Percentiles rank a stretch among this genome's conserved stretches.
These are phyloP conservation scores for Monoplex corrugatus DNA, from an alignment of 2,888 invertebrate species.

Conservation along the genomic window DNA sequence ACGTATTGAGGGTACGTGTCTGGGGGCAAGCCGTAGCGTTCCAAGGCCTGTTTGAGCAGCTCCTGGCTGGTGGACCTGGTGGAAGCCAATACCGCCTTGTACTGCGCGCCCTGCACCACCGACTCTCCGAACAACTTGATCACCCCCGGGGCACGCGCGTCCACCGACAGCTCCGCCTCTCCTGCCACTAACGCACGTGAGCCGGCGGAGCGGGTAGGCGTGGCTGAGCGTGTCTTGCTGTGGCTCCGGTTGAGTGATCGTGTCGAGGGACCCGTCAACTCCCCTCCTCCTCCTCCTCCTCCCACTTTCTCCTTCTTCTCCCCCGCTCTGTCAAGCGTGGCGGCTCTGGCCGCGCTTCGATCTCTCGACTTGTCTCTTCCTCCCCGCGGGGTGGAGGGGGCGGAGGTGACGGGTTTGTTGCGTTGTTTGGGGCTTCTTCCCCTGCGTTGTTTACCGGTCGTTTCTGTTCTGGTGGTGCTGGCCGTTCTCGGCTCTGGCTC, in stretches of 20 bases:
- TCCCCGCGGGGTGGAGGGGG: not conserved
- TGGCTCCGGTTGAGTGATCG: slow-evolving; percentile 40
- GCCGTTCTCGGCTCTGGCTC: not conserved
- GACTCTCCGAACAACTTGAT: slow-evolving; percentile 76
- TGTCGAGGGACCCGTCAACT: not conserved
- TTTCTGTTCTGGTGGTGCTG: not conserved
- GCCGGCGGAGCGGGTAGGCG: not conserved
- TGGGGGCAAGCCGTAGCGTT: slow-evolving; percentile 71
- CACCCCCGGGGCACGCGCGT: slow-evolving; percentile 75
- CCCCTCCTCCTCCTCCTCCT: not conserved
- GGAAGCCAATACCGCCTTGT: slow-evolving; percentile 78
- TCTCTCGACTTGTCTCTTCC: slow-evolving; percentile 31
- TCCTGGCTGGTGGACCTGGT: slow-evolving; percentile 74
- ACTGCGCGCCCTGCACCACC: slow-evolving; percentile 74
- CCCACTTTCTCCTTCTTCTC: not conserved
- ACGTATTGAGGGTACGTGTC: slow-evolving; percentile 68
- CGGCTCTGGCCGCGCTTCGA: not conserved
- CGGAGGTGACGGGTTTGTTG: not conserved
- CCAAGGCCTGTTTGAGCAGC: slow-evolving; percentile 76
- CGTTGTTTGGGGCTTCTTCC: not conserved
- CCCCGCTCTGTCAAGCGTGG: not conserved
- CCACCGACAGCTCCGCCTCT: slow-evolving; percentile 71
- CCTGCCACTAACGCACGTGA: slow-evolving; percentile 24
- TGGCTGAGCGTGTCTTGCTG: slow-evolving; percentile 23
- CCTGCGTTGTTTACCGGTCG: not conserved